Conservation (phyloP, 2,888 invertebrate genomes). For the Acrocera orbiculus region DNA sequence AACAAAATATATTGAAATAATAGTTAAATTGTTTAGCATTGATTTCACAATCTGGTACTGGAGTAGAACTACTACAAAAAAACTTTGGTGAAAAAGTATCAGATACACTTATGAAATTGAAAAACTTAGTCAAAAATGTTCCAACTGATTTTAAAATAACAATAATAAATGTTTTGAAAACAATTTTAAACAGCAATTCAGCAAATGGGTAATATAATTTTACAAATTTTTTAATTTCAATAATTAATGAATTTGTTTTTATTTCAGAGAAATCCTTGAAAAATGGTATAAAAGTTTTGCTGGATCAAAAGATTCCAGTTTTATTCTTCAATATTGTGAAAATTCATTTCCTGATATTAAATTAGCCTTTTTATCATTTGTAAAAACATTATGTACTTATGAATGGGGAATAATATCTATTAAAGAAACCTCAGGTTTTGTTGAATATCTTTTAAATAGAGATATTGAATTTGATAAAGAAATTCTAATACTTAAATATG, state of each 20-base stretch:
- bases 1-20: no score
- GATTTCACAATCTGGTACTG: no score
- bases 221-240: constrained; percentile 16
- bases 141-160: constrained; percentile 49
- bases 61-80: constrained; percentile 41
- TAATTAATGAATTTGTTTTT: background rate
- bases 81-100: constrained; percentile 33
- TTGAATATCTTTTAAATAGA: constrained; percentile 66
- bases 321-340: constrained; percentile 38
- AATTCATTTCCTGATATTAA: constrained; percentile 72
- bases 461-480: constrained; percentile 45
- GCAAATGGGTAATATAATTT: constrained; percentile 29
- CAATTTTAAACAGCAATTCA: no score
- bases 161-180: constrained; percentile 44
- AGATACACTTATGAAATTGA: constrained; percentile 40
- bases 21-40: no score
- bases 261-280: constrained; percentile 18
- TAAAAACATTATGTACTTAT: constrained; percentile 49
- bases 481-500: constrained; percentile 44
- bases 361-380: constrained; percentile 44
- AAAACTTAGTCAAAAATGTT: constrained; percentile 39
- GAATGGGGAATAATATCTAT: constrained; percentile 66
- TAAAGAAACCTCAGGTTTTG: constrained; percentile 46
- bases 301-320: constrained; percentile 41
- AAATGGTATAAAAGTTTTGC: constrained; percentile 42